Evolutionary conservation across 2,888 invertebrate genomes (phyloP), one percentile per base, ranked within the genome.

Genomic region (Thyatira batis): DNA sequence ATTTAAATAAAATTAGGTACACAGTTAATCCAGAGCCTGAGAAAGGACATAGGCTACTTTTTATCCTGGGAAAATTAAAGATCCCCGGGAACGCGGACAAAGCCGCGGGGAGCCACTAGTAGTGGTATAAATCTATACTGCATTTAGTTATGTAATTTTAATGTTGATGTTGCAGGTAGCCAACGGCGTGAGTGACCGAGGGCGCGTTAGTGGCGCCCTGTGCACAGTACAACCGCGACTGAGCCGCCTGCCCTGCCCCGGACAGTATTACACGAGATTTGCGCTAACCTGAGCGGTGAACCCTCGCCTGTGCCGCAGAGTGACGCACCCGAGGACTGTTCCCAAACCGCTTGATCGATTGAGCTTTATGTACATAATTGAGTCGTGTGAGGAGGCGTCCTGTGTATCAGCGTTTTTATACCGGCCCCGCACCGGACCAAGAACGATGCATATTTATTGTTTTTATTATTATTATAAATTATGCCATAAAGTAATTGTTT

Each of bases 401-500:
- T 25, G 3, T 23, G 45, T 23, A 13, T 25, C 3, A 45, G 11
- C 21, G 33, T n/a, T 45, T n/a, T 21, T n/a, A 23, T n/a, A 10
- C n/a, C 54, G 56, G 60, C 52, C 58, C 58, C 61, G 57, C 53
- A 44, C 63, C 58, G 67, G 71, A 65, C 61, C 67, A 62, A 73
- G 55, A 69, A 68, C 79, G 72, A 80, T 76, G 80, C 80, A 80
- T 85, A 84, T 85, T 85, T 88, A 85, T 86, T 86, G 76, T 80
- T 82, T 80, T 79, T 67, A 67, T 44, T 53, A 57, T 66, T 75
- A 63, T 79, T 81, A 76, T 85, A 83, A 84, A 82, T 83, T 86
- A 87, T 85, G 88, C 87, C 87, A 88, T 88, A 88, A 73, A 62
- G 60, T 73, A 69, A 82, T 84, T 82, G 82, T 85, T 86, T n/a